Conservation (phyloP, 2,888 invertebrate genomes). For the Apodemia duryi region DNA sequence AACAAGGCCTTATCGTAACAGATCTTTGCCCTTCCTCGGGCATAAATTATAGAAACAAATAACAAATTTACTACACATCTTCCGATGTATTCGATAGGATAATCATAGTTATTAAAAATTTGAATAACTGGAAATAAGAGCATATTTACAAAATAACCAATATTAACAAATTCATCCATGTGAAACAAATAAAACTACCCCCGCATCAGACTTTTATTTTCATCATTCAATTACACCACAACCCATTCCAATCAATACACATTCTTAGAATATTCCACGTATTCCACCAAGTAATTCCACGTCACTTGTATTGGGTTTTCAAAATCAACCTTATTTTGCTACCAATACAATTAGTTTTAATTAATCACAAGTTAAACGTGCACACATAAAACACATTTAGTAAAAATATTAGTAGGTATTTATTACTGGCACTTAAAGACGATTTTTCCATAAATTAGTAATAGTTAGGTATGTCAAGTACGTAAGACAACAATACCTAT, state of each 20-base stretch:
- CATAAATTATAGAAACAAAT: not conserved
- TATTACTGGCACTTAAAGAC: not conserved
- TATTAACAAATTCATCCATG: not conserved
- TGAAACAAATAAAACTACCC: not conserved
- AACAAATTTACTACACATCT: not conserved
- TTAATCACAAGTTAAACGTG: not conserved
- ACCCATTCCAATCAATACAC: not conserved
- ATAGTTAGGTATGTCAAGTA: not conserved
- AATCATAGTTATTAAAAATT: not conserved
- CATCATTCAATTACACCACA: not conserved
- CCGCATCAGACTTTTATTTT: not conserved
- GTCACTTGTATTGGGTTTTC: not conserved
- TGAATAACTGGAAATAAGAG: not conserved
- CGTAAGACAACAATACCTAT: not conserved
- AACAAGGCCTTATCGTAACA: not conserved
- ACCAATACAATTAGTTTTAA: not conserved
- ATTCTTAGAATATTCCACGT: not conserved
- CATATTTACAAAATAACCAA: not conserved
- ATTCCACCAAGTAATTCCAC: not conserved
- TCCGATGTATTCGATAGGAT: conserved; percentile 5
- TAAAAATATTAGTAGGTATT: not conserved
- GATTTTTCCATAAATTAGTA: not conserved
- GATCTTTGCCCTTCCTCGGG: conserved; percentile 8
- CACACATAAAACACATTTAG: not conserved
- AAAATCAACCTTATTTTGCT: not conserved